These are phyloP conservation scores for Proteles cristata DNA, from an alignment of 2,113 vertebrate species.

Conservation along the genomic window DNA sequence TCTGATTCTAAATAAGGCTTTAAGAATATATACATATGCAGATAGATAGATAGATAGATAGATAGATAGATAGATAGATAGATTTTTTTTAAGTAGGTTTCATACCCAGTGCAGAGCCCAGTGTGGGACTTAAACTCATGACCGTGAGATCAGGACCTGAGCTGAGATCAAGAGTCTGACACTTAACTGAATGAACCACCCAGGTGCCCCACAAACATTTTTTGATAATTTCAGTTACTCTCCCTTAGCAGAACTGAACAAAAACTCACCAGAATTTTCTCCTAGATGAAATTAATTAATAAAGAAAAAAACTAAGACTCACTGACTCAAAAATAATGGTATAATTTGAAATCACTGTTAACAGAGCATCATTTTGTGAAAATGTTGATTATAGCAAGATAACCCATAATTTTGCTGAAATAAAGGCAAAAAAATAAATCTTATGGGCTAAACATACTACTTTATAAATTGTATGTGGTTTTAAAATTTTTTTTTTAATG, in stretches of 20 bases:
- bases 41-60: too few species aligned
- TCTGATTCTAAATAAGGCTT: not conserved
- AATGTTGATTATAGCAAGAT: not conserved
- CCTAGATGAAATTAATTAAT: not conserved
- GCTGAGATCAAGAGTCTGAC: not conserved
- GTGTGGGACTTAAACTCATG: not conserved
- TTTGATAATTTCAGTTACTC: not conserved
- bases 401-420: slow-evolving; percentile 36
- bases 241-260: not conserved
- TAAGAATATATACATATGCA: not conserved
- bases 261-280: slow-evolving; percentile 40
- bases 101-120: too few species aligned
- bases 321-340: not conserved
- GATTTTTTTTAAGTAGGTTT: too few species aligned
- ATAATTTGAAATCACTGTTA: not conserved
- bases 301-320: not conserved
- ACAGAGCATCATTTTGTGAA: not conserved
- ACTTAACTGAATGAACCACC: not conserved
- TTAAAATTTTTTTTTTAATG: too few species aligned
- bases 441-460: slow-evolving; percentile 7
- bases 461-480: not conserved
- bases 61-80: too few species aligned
- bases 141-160: not conserved
- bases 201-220: not conserved
- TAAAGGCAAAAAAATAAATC: slow-evolving; percentile 39